Evolutionary conservation across 1,140 invertebrate species (phyloP), one percentile per base, ranked within the genome.

Genomic region (Ceratoteleas bidentatus): DNA sequence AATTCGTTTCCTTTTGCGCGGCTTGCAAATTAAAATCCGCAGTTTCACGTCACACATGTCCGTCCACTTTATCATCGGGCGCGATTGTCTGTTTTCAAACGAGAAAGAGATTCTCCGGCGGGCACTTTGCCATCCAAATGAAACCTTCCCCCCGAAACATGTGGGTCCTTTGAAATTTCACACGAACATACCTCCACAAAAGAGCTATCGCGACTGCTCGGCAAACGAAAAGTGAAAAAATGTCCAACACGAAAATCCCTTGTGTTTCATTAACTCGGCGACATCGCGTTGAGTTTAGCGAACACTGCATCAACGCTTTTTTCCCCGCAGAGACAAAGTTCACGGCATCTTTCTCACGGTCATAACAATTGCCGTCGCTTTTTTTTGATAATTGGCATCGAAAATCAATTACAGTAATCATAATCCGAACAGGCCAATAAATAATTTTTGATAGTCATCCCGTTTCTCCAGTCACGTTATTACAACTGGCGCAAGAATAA

Each of bases 131-230:
- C 70, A 80, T 74, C 69, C 52, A 65, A 80, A 74, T 69, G 69
- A 74, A 69, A 58, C 68, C 57, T 57, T 24, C 33, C 52, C 2
- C 43, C 4, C 53, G 24, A 68, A 72, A 62, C 62, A 50, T 73
- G 56, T 73, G 68, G 76, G 43, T 68, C 68, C 68, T 79, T 79
- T 79, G 76, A 79, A 73, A 79, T 79, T 79, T 79, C 68, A 73
- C 68, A 47, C 65, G 64, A 36, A 56, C 56, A 16, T 52, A 52
- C 58, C 57, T 50, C 56, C 34, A 72, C 47, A 75, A 75, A 74
- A 52, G 54, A 66, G 56, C 13, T 47, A 47, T 61, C 45, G 45
- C 16, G 50, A 53, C 43, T 38, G 54, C 56, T 11, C 13, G 3
- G 7, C 60, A 47, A 64, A 57, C 16, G 32, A 57, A 64, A 64